Conservation (phyloP, 2,113 vertebrate genomes). For the Sturnus vulgaris region DNA sequence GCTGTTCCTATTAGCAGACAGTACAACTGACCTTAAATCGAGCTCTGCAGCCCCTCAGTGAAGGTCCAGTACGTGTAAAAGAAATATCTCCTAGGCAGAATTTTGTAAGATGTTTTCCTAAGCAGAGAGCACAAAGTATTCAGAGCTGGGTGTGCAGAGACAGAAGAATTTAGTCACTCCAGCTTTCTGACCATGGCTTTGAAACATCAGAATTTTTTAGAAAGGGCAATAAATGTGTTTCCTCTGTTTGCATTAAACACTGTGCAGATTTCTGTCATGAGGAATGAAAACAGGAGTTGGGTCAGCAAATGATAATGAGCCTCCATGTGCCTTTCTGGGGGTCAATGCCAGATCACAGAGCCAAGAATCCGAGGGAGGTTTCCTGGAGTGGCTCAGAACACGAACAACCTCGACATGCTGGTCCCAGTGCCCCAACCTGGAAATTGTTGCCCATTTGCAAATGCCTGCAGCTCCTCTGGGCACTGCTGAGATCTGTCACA, state of each 20-base stretch:
- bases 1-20: conserved; percentile 9
- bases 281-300: conserved; percentile 70
- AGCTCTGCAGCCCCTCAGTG: not conserved
- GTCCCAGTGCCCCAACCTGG: not conserved
- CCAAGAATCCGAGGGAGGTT: conserved; percentile 57
- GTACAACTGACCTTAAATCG: not conserved
- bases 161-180: conserved; percentile 1
- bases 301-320: conserved; percentile 58
- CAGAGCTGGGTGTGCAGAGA: not conserved
- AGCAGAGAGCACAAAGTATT: not conserved
- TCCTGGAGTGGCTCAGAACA: conserved; percentile 29
- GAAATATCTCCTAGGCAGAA: not conserved
- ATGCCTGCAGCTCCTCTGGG: not conserved
- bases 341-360: conserved; percentile 67
- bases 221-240: conserved; percentile 61
- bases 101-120: conserved; percentile 2
- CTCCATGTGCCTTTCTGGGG: conserved; percentile 31
- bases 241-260: conserved; percentile 47
- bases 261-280: conserved; percentile 59
- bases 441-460: not conserved
- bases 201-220: conserved; percentile 38
- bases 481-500: not conserved
- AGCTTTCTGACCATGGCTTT: not conserved
- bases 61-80: not conserved
- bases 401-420: not conserved